These are phyloP conservation scores for Epirrhoe alternata DNA, from an alignment of 2,888 invertebrate species.

Conservation along the genomic window DNA sequence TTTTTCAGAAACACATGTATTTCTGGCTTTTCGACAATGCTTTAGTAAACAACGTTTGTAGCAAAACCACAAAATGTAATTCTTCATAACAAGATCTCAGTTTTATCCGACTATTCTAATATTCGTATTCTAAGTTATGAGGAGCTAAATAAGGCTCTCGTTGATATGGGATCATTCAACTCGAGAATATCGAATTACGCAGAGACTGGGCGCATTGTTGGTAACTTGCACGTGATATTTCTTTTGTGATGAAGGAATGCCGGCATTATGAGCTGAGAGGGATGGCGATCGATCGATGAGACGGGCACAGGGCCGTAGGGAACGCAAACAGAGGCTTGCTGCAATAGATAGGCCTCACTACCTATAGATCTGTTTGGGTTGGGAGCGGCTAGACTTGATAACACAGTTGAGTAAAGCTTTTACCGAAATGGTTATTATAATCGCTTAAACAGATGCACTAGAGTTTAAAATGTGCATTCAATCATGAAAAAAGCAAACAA, in stretches of 20 bases:
- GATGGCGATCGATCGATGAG: conserved; percentile 23
- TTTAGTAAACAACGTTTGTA: background rate
- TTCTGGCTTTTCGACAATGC: background rate
- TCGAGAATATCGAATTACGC: conserved; percentile 81
- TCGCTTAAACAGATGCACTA: background rate
- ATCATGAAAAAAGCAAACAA: background rate
- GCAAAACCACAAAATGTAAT: background rate
- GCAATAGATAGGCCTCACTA: conserved; percentile 13
- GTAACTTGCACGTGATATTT: conserved; percentile 80
- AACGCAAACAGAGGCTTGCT: conserved; percentile 33
- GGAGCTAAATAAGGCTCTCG: conserved; percentile 82
- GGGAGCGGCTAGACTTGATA: conserved; percentile 1
- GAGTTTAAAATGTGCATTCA: background rate
- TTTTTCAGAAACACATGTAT: background rate
- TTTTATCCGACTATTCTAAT: conserved; percentile 5
- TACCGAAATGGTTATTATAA: background rate
- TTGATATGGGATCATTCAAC: conserved; percentile 85
- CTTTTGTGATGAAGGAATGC: conserved; percentile 60
- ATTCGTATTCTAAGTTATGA: conserved; percentile 46
- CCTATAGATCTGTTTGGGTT: conserved; percentile 1
- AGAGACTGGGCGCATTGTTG: conserved; percentile 80
- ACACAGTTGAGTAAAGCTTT: background rate
- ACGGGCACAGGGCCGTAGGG: conserved; percentile 34
- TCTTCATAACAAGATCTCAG: background rate
- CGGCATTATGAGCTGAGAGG: conserved; percentile 42